These are phyloP conservation scores for Tyrophagus putrescentiae DNA, from an alignment of 1,140 invertebrate species.

Conservation along the genomic window DNA sequence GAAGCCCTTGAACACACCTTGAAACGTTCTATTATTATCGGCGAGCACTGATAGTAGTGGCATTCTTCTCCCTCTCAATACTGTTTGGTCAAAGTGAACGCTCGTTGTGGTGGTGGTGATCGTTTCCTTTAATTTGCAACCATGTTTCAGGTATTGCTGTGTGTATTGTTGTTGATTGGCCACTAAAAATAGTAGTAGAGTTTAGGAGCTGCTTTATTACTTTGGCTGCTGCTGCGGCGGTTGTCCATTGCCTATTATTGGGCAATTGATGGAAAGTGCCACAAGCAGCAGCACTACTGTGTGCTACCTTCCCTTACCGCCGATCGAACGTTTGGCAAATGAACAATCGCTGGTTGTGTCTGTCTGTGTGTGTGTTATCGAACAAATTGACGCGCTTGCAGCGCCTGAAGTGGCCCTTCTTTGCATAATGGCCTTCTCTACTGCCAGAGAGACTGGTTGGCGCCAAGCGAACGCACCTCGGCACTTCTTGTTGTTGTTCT, in stretches of 20 bases:
- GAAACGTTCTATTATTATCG: conserved; percentile 14
- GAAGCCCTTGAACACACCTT: conserved; percentile 15
- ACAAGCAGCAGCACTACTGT: background rate
- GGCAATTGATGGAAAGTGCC: conserved; percentile 15
- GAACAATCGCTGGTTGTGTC: too few relatives aligned
- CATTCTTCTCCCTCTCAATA: too few relatives aligned
- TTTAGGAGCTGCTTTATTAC: background rate
- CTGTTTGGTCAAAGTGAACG: background rate
- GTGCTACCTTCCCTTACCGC: background rate
- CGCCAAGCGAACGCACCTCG: too few relatives aligned
- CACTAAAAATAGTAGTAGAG: conserved; percentile 2
- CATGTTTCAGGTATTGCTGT: conserved; percentile 6
- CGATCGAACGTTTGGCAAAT: background rate
- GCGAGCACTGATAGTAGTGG: background rate
- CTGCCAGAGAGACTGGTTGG: too few relatives aligned
- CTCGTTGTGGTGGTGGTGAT: background rate
- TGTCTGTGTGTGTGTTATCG: too few relatives aligned
- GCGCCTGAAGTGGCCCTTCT: background rate
- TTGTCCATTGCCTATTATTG: background rate
- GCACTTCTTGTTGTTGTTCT: too few relatives aligned
- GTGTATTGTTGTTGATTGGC: background rate
- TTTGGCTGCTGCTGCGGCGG: background rate
- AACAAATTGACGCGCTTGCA: conserved; percentile 3
- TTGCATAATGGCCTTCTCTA: conserved; percentile 11
- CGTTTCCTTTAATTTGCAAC: conserved; percentile 9